Conservation (phyloP, 1,140 invertebrate species). For the Bombyx mori region DNA sequence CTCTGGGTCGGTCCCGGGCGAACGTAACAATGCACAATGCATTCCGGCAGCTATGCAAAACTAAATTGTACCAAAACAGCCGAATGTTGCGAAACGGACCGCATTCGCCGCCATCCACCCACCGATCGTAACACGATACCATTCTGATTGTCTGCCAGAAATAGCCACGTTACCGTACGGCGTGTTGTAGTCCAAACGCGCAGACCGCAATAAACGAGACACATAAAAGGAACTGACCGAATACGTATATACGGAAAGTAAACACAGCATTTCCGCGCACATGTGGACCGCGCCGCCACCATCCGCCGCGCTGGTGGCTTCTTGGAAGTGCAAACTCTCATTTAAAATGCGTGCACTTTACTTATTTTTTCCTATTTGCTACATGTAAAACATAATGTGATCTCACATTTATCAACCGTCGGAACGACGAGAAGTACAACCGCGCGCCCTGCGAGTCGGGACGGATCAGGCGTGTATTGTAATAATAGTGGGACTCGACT, state of each 20-base stretch:
- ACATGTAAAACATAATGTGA: not conserved
- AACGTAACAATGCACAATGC: conserved; percentile 12
- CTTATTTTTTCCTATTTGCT: not conserved
- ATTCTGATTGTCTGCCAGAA: conserved; percentile 32
- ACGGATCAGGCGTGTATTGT: conserved; percentile 15
- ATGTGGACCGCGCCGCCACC: conserved; percentile 17
- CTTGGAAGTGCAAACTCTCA: conserved; percentile 24
- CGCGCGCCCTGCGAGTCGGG: not conserved
- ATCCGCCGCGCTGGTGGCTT: conserved; percentile 8
- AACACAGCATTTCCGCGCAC: conserved; percentile 41
- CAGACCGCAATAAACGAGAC: conserved; percentile 29
- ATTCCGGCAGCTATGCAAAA: conserved; percentile 15
- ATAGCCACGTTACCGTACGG: conserved; percentile 39
- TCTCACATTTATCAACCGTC: not conserved
- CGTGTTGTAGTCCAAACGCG: conserved; percentile 18
- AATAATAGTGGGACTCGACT: conserved; percentile 26
- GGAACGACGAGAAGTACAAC: conserved; percentile 1
- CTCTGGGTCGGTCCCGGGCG: not conserved
- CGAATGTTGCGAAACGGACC: conserved; percentile 23
- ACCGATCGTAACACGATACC: conserved; percentile 24
- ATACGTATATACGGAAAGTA: conserved; percentile 37
- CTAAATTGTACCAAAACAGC: conserved; percentile 21
- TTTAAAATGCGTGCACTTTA: not conserved
- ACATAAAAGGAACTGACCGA: conserved; percentile 45
- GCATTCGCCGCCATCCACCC: conserved; percentile 13